phyloP scores from a whole-genome alignment of 2,113 vertebrate species.

The Neolamprologus brichardi region DNA sequence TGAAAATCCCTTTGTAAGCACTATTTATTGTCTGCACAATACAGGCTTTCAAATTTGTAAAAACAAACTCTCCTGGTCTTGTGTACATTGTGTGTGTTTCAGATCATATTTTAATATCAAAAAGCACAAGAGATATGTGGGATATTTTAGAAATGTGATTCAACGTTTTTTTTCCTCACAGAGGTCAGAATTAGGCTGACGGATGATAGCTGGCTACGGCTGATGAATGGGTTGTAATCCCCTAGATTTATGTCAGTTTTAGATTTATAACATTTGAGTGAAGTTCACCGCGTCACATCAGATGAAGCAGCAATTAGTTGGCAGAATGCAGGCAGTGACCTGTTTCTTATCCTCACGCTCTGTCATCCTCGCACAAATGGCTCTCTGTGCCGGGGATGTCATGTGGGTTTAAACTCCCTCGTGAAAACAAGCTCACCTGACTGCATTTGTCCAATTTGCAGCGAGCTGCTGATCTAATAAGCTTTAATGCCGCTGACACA shows the following conservation, averaged over 20 bases:
- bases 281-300: neutral
- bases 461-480: neutral
- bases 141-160: neutral
- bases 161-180: neutral
- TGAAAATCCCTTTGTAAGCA: slow-evolving; percentile 82
- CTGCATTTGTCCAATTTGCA: neutral
- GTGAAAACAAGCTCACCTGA: neutral
- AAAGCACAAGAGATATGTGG: neutral
- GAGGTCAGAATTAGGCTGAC: neutral
- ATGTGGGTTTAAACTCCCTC: neutral
- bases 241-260: neutral
- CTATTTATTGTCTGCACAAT: slow-evolving; percentile 92
- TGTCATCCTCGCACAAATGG: neutral
- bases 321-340: neutral
- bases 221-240: neutral
- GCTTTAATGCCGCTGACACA: neutral
- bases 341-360: neutral
- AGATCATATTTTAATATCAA: slow-evolving; percentile 49
- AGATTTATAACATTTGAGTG: neutral
- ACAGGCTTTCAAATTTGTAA: slow-evolving; percentile 83
- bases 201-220: neutral
- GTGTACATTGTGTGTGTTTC: slow-evolving; percentile 67
- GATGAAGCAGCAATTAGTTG: neutral
- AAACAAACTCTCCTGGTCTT: slow-evolving; percentile 49
- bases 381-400: neutral